phyloP scores from a whole-genome alignment of 2,113 vertebrate genomes.

The Sceloporus tristichus region DNA sequence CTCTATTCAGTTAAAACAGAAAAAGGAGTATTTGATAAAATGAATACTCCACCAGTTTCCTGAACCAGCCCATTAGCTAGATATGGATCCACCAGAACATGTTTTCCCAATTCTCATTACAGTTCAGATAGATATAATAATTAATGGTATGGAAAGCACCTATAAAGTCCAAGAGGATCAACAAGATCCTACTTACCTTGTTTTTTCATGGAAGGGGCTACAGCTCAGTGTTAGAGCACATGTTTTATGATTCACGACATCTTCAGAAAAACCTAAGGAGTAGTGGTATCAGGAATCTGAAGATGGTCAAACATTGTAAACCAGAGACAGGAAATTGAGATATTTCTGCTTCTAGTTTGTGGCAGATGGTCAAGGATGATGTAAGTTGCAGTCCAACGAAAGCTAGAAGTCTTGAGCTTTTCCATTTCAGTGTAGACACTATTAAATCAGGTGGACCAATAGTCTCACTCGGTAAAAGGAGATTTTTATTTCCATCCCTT shows the following conservation, averaged over 20 bases:
- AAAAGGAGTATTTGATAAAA: not conserved
- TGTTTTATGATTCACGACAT: not conserved
- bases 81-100: too few relatives aligned
- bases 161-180: not conserved
- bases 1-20: not conserved
- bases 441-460: not conserved
- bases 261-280: not conserved
- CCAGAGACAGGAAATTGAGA: not conserved
- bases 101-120: not conserved
- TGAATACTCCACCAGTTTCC: not conserved
- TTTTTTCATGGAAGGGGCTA: not conserved
- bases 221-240: not conserved
- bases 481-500: not conserved
- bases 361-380: not conserved
- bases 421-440: too few relatives aligned
- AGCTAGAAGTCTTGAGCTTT: not conserved
- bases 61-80: not conserved
- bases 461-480: not conserved
- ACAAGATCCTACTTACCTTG: not conserved
- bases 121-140: not conserved
- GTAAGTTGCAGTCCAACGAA: not conserved
- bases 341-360: not conserved
- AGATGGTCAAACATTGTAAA: not conserved
- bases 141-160: not conserved
- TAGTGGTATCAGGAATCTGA: not conserved